Conservation (phyloP, 2,888 invertebrate genomes). For the Toxonevra muliebris region DNA sequence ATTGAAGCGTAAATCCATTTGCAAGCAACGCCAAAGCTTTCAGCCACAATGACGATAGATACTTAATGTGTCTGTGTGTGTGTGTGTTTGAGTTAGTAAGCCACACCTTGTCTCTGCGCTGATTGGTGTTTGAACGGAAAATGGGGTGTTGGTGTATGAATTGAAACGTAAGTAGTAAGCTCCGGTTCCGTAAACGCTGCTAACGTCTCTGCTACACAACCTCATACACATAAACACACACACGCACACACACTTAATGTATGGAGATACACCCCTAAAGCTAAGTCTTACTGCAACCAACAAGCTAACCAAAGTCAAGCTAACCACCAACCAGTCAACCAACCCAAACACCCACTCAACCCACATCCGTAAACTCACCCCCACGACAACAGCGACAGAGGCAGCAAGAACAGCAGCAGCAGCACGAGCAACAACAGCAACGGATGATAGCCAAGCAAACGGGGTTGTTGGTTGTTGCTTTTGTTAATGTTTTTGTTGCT, state of each 20-base stretch:
- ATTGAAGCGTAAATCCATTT: constrained; percentile 45
- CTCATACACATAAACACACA: background rate
- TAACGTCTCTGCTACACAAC: constrained; percentile 37
- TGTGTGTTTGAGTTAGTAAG: constrained; percentile 38
- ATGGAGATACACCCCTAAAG: constrained; percentile 33
- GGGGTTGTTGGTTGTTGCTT: constrained; percentile 16
- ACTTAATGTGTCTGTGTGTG: constrained; percentile 15
- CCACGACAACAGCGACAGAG: constrained; percentile 31
- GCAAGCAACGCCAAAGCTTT: constrained; percentile 6
- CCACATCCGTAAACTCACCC: constrained; percentile 42
- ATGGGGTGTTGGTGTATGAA: constrained; percentile 51
- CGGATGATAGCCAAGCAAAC: constrained; percentile 12
- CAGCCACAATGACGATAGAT: constrained; percentile 6
- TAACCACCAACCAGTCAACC: constrained; percentile 33
- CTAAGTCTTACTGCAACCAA: constrained; percentile 23
- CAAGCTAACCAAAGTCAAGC: constrained; percentile 32
- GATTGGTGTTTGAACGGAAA: constrained; percentile 60
- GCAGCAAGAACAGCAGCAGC: constrained; percentile 26
- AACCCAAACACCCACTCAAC: constrained; percentile 16
- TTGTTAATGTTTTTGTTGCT: background rate
- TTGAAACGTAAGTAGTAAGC: constrained; percentile 23
- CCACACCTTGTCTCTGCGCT: constrained; percentile 61
- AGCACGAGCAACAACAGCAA: background rate
- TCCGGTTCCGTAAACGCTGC: constrained; percentile 39
- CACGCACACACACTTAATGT: constrained; percentile 11